phyloP scores from a whole-genome alignment of 2,113 vertebrate genomes.

The Paracyprichromis sp. region DNA sequence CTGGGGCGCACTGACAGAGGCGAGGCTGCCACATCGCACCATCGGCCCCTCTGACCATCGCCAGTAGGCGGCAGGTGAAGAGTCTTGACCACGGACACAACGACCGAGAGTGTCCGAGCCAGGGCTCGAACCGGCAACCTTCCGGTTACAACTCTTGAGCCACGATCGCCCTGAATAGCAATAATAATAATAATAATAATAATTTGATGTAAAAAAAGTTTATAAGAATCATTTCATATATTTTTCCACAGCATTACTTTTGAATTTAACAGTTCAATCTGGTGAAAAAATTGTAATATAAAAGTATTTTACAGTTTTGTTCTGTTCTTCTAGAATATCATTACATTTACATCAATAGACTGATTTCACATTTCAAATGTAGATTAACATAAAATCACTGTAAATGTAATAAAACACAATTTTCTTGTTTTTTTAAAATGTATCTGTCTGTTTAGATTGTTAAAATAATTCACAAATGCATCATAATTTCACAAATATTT shows the following conservation, averaged over 20 bases:
- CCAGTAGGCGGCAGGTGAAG: accelerated
- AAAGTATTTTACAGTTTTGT: not conserved
- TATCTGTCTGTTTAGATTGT: not conserved
- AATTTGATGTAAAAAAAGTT: accelerated
- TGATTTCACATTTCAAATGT: not conserved
- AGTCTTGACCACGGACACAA: accelerated
- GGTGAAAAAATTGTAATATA: not conserved
- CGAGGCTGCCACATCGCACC: accelerated
- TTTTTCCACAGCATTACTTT: accelerated
- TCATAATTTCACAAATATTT: not conserved
- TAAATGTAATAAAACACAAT: not conserved
- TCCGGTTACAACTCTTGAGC: accelerated
- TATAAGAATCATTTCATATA: accelerated
- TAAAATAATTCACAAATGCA: not conserved
- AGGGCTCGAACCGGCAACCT: accelerated
- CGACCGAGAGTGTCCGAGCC: accelerated
- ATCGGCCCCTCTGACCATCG: accelerated
- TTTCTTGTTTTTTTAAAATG: not conserved
- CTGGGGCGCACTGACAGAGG: not conserved
- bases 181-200: accelerated
- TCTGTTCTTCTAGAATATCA: not conserved
- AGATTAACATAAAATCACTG: not conserved
- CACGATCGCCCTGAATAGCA: accelerated
- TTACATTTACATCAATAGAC: not conserved
- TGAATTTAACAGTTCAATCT: accelerated